Evolutionary conservation across 2,888 invertebrate species (phyloP).

Genomic region (Hecatera dysodea): DNA sequence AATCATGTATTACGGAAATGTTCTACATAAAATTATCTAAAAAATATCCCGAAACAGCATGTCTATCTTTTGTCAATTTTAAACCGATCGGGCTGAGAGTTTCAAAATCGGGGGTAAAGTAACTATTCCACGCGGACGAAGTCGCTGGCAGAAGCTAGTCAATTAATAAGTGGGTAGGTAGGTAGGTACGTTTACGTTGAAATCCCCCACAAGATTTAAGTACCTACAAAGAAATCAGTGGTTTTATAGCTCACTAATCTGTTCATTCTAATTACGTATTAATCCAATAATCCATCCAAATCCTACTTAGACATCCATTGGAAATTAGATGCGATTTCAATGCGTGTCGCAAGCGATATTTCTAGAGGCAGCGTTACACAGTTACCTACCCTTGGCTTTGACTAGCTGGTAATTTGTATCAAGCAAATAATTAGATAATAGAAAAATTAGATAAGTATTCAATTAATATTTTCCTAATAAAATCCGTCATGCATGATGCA

Average conservation of each 20-base stretch:
- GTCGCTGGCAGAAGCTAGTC: too few species aligned
- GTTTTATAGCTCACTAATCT: neutral
- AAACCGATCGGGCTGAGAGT: too few species aligned
- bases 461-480: slow-evolving; percentile 65
- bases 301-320: slow-evolving; percentile 6
- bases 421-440: slow-evolving; percentile 70
- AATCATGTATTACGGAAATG: too few species aligned
- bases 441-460: slow-evolving; percentile 57
- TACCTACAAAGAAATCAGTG: neutral
- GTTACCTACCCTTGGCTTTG: slow-evolving; percentile 40
- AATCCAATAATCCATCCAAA: slow-evolving; percentile 17
- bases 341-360: neutral
- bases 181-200: neutral
- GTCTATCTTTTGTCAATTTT: too few species aligned
- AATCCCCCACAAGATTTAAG: neutral
- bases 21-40: too few species aligned
- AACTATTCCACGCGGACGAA: too few species aligned
- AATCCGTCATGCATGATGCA: slow-evolving; percentile 47
- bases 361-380: slow-evolving; percentile 1
- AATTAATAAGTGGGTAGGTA: neutral
- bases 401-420: slow-evolving; percentile 62
- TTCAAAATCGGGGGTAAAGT: too few species aligned
- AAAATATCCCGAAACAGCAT: too few species aligned
- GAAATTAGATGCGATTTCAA: neutral
- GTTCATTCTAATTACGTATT: neutral